phyloP scores from a whole-genome alignment of 2,888 invertebrate species.

The Helobdella robusta region DNA sequence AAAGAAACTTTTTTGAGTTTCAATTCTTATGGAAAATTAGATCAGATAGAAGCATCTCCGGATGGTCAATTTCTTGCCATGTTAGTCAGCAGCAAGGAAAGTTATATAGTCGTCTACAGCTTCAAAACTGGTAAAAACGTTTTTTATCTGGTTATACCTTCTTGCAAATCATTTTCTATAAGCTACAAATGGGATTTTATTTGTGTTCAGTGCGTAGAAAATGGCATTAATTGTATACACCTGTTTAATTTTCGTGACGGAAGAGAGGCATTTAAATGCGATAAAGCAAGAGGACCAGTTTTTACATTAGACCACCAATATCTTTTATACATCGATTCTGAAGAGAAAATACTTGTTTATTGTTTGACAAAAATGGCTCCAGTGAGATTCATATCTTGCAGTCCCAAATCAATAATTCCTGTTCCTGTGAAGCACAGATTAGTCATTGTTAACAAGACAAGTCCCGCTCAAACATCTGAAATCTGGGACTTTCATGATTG shows the following conservation, averaged over 20 bases:
- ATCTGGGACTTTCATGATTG: slow-evolving; percentile 27
- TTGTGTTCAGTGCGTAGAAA: slow-evolving; percentile 23
- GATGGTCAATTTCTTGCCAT: slow-evolving; percentile 32
- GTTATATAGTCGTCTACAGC: slow-evolving; percentile 32
- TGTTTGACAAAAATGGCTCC: slow-evolving; percentile 25
- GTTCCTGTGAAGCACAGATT: slow-evolving; percentile 26
- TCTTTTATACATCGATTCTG: slow-evolving; percentile 28
- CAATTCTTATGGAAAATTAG: slow-evolving; percentile 33
- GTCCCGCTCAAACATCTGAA: neutral
- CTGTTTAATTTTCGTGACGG: slow-evolving; percentile 26
- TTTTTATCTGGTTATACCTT: slow-evolving; percentile 23
- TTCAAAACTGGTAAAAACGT: slow-evolving; percentile 24
- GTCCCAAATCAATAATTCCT: slow-evolving; percentile 13
- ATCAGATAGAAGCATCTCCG: slow-evolving; percentile 33
- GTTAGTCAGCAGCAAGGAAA: slow-evolving; percentile 30
- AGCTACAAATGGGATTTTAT: slow-evolving; percentile 29
- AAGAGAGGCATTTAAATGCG: slow-evolving; percentile 21
- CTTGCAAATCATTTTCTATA: slow-evolving; percentile 28
- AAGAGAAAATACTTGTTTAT: slow-evolving; percentile 25
- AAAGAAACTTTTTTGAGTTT: slow-evolving; percentile 32
- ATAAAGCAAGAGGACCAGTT: slow-evolving; percentile 27
- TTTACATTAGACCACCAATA: slow-evolving; percentile 30
- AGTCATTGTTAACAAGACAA: slow-evolving; percentile 22
- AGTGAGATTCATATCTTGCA: slow-evolving; percentile 15
- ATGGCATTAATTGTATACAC: slow-evolving; percentile 16